Evolutionary conservation across 1,140 invertebrate genomes (phyloP).

Genomic region (Danaus melanippus): DNA sequence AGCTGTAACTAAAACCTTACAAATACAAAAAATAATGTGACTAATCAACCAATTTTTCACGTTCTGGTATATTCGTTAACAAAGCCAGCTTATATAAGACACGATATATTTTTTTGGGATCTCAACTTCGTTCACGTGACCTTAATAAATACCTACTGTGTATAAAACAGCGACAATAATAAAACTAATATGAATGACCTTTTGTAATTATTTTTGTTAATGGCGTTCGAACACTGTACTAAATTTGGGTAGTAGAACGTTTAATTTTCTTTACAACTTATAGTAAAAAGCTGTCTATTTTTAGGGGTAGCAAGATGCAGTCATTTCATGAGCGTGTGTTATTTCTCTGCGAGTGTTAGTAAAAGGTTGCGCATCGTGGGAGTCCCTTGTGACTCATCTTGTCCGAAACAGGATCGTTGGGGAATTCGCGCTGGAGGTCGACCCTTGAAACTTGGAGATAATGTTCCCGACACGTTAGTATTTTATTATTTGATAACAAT

Average conservation of each 20-base stretch:
- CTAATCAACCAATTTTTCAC: too few relatives aligned
- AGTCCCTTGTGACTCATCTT: conserved; percentile 74
- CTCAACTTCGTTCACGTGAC: too few relatives aligned
- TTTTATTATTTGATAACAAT: conserved; percentile 28
- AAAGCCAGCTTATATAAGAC: too few relatives aligned
- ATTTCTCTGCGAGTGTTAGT: conserved; percentile 74
- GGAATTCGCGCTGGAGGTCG: conserved; percentile 52
- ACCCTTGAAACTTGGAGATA: conserved; percentile 72
- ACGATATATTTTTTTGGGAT: too few relatives aligned
- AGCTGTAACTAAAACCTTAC: too few relatives aligned
- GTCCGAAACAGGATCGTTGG: conserved; percentile 69
- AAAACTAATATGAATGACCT: too few relatives aligned
- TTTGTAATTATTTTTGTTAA: too few relatives aligned
- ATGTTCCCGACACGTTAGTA: conserved; percentile 74
- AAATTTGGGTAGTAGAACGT: neutral
- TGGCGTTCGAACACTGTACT: too few relatives aligned
- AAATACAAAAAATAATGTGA: too few relatives aligned
- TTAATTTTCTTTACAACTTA: neutral
- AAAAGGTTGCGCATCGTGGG: conserved; percentile 70
- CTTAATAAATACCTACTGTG: too few relatives aligned
- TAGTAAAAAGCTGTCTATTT: neutral
- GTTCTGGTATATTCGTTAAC: too few relatives aligned
- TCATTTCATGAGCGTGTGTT: conserved; percentile 79
- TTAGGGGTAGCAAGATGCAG: conserved; percentile 70
- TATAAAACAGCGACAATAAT: too few relatives aligned